A percentile compares a stretch with the other conserved stretches of the same genome.
Evolutionary conservation across 2,797 vertebrate species (phyloP).

Genomic region (Basileuterus tristriatus): DNA sequence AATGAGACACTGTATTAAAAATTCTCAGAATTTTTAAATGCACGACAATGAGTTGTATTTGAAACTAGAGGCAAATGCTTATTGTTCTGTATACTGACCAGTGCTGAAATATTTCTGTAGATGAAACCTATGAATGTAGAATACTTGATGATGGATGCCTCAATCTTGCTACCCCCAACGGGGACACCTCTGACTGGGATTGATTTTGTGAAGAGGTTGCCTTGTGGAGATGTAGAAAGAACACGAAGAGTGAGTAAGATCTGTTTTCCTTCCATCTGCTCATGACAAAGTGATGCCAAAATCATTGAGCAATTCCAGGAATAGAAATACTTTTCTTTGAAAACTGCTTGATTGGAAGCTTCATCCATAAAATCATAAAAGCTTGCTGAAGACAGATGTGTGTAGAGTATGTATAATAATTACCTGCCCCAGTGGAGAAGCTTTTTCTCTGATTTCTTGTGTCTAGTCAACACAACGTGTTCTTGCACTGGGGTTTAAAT

Average conservation of each 20-base stretch:
- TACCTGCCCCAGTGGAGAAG: background rate
- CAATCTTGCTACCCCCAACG: slow-evolving; percentile 93
- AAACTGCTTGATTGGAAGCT: background rate
- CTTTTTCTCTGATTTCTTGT: background rate
- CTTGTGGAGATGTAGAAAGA: slow-evolving; percentile 95
- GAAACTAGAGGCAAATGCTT: background rate
- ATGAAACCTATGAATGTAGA: slow-evolving; percentile 98
- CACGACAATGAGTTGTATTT: background rate
- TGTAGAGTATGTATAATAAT: background rate
- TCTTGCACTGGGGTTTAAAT: background rate
- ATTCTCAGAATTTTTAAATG: background rate
- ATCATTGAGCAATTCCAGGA: background rate
- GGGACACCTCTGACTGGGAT: slow-evolving; percentile 97
- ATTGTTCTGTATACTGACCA: background rate
- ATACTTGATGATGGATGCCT: slow-evolving; percentile 99
- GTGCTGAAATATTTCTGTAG: slow-evolving; percentile 72
- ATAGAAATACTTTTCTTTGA: background rate
- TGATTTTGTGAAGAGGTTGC: slow-evolving; percentile 96
- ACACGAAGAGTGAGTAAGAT: slow-evolving; percentile 85
- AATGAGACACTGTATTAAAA: background rate
- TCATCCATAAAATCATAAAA: background rate
- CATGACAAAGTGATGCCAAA: background rate
- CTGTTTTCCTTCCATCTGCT: background rate
- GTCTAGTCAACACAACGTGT: background rate
- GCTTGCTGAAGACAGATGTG: background rate